Evolutionary conservation across 2,888 invertebrate species (phyloP).

Genomic region (Meloe dianella): DNA sequence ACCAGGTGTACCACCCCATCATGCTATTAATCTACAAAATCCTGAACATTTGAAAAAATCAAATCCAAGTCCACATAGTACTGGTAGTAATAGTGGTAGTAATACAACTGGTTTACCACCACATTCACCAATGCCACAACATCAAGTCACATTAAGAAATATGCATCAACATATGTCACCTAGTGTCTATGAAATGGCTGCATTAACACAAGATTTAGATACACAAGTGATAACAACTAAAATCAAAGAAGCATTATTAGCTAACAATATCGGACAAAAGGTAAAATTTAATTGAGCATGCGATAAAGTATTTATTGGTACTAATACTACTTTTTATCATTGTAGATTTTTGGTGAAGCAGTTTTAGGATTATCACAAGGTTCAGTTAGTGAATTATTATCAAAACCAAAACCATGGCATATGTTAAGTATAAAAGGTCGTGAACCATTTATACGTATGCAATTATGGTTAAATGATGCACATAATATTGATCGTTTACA

Average conservation of each 20-base stretch:
- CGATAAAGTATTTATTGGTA: too few relatives aligned
- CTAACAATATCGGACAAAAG: constrained; percentile 98
- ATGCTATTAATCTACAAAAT: constrained; percentile 71
- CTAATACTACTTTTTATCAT: too few relatives aligned
- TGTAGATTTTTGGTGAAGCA: constrained; percentile 92
- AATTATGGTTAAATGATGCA: constrained; percentile 94
- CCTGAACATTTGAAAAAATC: constrained; percentile 65
- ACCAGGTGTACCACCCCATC: constrained; percentile 78
- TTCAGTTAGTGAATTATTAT: constrained; percentile 94
- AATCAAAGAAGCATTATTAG: constrained; percentile 94
- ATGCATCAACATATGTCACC: constrained; percentile 88
- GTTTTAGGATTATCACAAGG: constrained; percentile 96
- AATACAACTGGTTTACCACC: constrained; percentile 35
- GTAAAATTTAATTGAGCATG: too few relatives aligned
- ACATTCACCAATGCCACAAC: constrained; percentile 68
- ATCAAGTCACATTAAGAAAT: constrained; percentile 68
- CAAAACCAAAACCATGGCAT: constrained; percentile 99
- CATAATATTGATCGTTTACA: constrained; percentile 94
- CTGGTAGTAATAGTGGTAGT: constrained; percentile 29
- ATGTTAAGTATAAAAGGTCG: constrained; percentile 98
- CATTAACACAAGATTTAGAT: constrained; percentile 93
- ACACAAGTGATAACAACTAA: constrained; percentile 96
- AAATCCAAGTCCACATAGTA: constrained; percentile 65
- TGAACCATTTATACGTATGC: constrained; percentile 96
- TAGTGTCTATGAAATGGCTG: constrained; percentile 98